phyloP scores from a whole-genome alignment of 1,140 invertebrate genomes.

The Sitophilus oryzae region DNA sequence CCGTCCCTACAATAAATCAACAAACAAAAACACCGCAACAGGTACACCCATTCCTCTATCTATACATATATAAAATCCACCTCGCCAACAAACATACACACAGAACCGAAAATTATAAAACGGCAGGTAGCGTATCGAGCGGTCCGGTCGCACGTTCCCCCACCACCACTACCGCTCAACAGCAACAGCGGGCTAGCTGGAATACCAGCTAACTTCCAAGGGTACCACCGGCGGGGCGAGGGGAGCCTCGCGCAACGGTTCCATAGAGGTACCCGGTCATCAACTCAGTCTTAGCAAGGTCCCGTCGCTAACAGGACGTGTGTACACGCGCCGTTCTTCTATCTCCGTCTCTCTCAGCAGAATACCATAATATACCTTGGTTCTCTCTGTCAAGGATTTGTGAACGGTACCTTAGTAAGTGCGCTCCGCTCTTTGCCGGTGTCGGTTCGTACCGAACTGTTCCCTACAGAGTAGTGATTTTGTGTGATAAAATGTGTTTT shows the following conservation, averaged over 20 bases:
- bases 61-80: conserved; percentile 3
- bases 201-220: conserved; percentile 39
- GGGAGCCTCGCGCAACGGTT: conserved; percentile 40
- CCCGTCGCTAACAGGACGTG: conserved; percentile 27
- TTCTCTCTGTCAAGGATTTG: conserved; percentile 15
- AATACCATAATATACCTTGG: too few species aligned
- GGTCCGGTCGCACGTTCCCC: conserved; percentile 5
- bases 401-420: conserved; percentile 12
- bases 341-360: conserved; percentile 1
- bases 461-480: not conserved
- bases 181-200: conserved; percentile 31
- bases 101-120: conserved; percentile 1
- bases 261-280: conserved; percentile 39
- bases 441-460: not conserved
- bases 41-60: too few species aligned
- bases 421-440: not conserved
- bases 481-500: too few species aligned
- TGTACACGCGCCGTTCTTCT: not conserved
- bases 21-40: conserved; percentile 19
- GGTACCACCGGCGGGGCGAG: conserved; percentile 23
- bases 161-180: conserved; percentile 11
- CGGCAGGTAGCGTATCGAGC: conserved; percentile 13
- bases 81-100: not conserved
- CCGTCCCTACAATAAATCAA: not conserved
- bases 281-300: conserved; percentile 40